Percentiles rank a stretch among this genome's conserved stretches.
Conservation (phyloP, 2,797 vertebrate genomes). For the Gymnothorax reevesii region DNA sequence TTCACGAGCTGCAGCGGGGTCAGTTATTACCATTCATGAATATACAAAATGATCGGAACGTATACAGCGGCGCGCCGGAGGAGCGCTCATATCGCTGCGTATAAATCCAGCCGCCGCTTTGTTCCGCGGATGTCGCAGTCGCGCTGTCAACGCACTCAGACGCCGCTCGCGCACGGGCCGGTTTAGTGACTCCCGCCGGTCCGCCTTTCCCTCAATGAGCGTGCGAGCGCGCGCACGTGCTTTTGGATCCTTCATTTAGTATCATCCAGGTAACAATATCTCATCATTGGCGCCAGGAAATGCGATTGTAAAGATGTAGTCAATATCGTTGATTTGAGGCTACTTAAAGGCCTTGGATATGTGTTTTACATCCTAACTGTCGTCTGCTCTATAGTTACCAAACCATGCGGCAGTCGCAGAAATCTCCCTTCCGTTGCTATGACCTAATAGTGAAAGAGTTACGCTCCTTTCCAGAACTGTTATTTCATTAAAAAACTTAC, state of each 20-base stretch:
- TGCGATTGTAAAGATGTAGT: neutral
- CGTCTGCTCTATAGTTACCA: too few relatives aligned
- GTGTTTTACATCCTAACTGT: too few relatives aligned
- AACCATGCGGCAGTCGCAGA: neutral
- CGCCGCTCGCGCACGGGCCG: neutral
- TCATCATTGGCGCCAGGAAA: neutral
- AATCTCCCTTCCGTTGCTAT: too few relatives aligned
- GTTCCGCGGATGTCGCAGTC: slow-evolving; percentile 4
- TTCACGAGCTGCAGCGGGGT: neutral
- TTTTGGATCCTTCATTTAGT: neutral
- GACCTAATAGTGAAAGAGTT: too few relatives aligned
- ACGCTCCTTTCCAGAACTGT: too few relatives aligned
- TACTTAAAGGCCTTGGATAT: neutral
- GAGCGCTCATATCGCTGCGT: neutral
- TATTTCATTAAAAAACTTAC: too few relatives aligned
- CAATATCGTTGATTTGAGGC: neutral
- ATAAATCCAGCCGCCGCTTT: neutral
- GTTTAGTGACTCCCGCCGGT: neutral
- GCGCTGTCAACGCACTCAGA: slow-evolving; percentile 6
- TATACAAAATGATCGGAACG: neutral
- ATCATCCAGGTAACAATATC: neutral
- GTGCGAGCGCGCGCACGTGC: neutral
- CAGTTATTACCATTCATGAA: neutral
- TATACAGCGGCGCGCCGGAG: neutral
- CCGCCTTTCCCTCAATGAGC: neutral